phyloP scores from a whole-genome alignment of 1,140 invertebrate species.

The Diachasmimorpha longicaudata region DNA sequence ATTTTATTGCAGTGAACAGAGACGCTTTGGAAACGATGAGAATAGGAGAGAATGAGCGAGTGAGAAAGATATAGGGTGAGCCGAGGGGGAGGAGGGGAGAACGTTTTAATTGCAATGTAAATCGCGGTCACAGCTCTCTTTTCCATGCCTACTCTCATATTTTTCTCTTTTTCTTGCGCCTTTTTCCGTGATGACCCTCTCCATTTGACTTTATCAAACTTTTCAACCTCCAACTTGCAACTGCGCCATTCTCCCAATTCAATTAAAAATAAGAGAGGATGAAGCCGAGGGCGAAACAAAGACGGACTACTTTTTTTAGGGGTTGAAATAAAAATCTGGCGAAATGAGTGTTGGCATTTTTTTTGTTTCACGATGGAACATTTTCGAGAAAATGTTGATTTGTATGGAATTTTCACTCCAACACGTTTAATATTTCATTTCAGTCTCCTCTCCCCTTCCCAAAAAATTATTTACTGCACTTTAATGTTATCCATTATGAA shows the following conservation, averaged over 20 bases:
- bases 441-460: too few species aligned
- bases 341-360: background rate
- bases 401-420: too few species aligned
- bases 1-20: conserved; percentile 39
- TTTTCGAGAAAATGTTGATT: background rate
- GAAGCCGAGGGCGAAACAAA: background rate
- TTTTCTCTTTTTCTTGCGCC: background rate
- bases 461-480: too few species aligned
- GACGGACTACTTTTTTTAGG: background rate
- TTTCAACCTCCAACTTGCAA: background rate
- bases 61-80: background rate
- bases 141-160: conserved; percentile 4
- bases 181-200: conserved; percentile 3
- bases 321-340: background rate
- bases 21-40: background rate
- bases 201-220: conserved; percentile 6
- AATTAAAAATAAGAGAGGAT: background rate
- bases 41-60: background rate
- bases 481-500: too few species aligned
- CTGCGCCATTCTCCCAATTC: conserved; percentile 7
- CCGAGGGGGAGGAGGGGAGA: background rate
- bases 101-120: conserved; percentile 51
- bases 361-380: background rate
- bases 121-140: conserved; percentile 32
- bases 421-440: too few species aligned